Evolutionary conservation across 2,888 invertebrate species (phyloP), one percentile per base, ranked within the genome.

Genomic region (Ditula angustiorana): DNA sequence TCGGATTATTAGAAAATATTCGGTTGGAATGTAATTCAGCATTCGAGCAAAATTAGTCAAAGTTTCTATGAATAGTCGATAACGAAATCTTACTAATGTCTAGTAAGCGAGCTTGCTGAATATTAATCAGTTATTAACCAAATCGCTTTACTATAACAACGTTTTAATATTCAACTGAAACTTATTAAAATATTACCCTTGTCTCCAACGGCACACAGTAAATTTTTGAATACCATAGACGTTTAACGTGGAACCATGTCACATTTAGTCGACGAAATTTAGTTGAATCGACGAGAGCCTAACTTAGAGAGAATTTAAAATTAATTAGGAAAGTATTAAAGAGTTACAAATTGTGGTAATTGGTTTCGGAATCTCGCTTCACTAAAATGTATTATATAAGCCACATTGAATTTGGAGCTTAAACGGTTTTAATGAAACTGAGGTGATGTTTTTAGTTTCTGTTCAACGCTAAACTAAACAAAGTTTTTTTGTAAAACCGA

Each of bases 81-180:
- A 61, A 61, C 55, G 33, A 44, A 44, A 64, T 64, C 58, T 58
- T 63, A 52, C 57, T 24, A 35, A 19, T 49, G 26, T 59, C 37
- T 56, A 56, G 37, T 19, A 8, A 16, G 52, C 30, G 16, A 16
- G 35, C 55, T 41, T 26, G 52, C 52, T 58, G 63, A 64, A 64
- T 64, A 64, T 64, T 64, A 58, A 64, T 64, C 33, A 44, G 63
- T 47, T 44, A 50, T 64, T 58, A 64, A 44, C 30, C 58, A 13
- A 56, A 10, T 41, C 41, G 10, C 19, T 19, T 19, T 10, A 19
- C 10, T 8, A 2, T 19, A 10, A 41, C 4, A 41, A 41, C 0
- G 19, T 19, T 41, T 19, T 19, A 41, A 41, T 19, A 0, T 8
- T 10, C 16, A 19, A 10, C n/a, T 2, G 8, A 8, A 19, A 41